These are phyloP conservation scores for Gobius niger DNA, from an alignment of 2,113 vertebrate species.

Conservation along the genomic window DNA sequence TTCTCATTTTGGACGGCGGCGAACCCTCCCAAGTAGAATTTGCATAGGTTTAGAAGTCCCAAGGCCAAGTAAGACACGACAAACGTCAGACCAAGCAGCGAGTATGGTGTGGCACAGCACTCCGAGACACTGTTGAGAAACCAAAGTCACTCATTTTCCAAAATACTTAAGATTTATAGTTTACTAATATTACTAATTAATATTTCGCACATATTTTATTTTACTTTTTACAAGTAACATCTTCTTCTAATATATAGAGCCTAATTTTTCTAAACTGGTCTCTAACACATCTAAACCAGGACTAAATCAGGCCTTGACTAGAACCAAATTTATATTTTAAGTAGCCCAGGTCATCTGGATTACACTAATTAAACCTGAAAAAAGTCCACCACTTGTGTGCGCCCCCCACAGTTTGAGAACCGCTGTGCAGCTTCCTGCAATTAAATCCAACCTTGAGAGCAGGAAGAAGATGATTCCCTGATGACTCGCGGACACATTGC, in stretches of 20 bases:
- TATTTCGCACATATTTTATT: too few relatives aligned
- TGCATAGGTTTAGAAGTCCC: constrained; percentile 83
- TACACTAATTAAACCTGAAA: too few relatives aligned
- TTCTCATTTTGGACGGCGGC: constrained; percentile 82
- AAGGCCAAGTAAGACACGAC: constrained; percentile 86
- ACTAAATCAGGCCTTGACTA: background rate
- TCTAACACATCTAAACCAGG: background rate
- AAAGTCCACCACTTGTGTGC: background rate
- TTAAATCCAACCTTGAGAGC: constrained; percentile 78
- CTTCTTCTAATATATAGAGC: too few relatives aligned
- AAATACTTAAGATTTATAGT: too few relatives aligned
- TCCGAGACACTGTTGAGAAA: constrained; percentile 77
- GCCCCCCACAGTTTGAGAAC: background rate
- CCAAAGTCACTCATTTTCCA: background rate
- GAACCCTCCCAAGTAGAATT: constrained; percentile 83
- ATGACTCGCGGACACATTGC: constrained; percentile 52
- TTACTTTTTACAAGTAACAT: too few relatives aligned
- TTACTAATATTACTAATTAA: too few relatives aligned
- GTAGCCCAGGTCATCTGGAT: too few relatives aligned
- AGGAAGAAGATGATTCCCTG: constrained; percentile 81
- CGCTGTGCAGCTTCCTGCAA: background rate
- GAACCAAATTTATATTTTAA: too few relatives aligned
- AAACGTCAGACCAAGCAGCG: constrained; percentile 83
- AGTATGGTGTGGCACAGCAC: constrained; percentile 85
- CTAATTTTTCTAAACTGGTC: too few relatives aligned